Conservation (phyloP, 2,888 invertebrate genomes). For the Tanaodytes sp. region DNA sequence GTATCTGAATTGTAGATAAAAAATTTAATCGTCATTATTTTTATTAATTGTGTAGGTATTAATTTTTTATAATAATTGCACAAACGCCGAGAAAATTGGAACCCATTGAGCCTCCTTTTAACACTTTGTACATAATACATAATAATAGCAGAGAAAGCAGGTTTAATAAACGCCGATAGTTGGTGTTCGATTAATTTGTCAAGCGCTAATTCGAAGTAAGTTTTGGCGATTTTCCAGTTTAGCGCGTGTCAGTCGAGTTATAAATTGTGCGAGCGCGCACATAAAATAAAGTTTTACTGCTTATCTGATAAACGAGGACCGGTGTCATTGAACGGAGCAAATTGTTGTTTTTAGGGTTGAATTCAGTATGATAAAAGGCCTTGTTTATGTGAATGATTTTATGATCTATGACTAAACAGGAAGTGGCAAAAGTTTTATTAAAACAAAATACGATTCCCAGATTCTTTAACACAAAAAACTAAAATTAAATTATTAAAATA, state of each 20-base stretch:
- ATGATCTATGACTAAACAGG: too few species aligned
- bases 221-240: constrained; percentile 39
- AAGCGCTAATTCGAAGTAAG: constrained; percentile 25
- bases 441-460: too few species aligned
- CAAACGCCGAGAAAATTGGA: too few species aligned
- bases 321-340: too few species aligned
- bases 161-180: constrained; percentile 28
- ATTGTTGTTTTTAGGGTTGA: too few species aligned
- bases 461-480: too few species aligned
- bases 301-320: too few species aligned
- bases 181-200: constrained; percentile 23
- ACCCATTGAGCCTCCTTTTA: neutral
- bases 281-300: constrained; percentile 28
- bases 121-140: neutral
- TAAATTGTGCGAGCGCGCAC: constrained; percentile 23
- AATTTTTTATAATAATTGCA: too few species aligned
- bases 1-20: neutral
- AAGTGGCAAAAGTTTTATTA: neutral
- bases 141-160: neutral
- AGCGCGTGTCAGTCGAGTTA: constrained; percentile 27
- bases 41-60: too few species aligned
- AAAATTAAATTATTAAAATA: too few species aligned
- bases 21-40: neutral
- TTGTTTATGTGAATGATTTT: too few species aligned
- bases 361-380: too few species aligned